Conservation (phyloP, 2,113 vertebrate genomes). For the Astur gentilis region DNA sequence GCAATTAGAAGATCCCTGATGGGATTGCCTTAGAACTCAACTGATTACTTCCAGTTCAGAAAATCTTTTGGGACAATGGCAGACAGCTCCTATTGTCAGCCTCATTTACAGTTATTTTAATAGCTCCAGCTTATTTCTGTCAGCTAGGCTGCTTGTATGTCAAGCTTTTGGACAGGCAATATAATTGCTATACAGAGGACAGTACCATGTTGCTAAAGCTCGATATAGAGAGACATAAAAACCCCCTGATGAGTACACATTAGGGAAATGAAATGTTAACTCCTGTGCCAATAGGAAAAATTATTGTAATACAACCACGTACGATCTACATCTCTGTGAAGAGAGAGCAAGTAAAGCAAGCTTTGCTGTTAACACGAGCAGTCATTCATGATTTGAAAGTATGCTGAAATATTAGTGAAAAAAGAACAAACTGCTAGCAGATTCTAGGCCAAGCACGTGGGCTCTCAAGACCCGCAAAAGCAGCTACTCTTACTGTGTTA, state of each 20-base stretch:
- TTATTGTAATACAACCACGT: conserved; percentile 10
- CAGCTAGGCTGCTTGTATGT: conserved; percentile 34
- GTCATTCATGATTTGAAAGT: neutral
- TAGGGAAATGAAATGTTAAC: conserved; percentile 36
- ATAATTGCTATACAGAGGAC: conserved; percentile 45
- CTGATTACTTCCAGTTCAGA: conserved; percentile 82
- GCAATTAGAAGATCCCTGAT: conserved; percentile 68
- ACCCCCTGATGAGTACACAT: conserved; percentile 5
- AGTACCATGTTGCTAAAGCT: neutral
- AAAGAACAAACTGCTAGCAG: neutral
- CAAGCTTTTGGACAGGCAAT: conserved; percentile 35
- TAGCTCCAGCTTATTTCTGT: conserved; percentile 69
- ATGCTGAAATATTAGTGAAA: neutral
- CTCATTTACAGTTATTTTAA: conserved; percentile 74
- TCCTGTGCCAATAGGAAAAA: conserved; percentile 1
- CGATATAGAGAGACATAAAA: neutral
- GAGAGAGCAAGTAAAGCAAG: neutral
- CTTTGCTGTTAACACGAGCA: neutral
- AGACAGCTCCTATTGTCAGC: conserved; percentile 77
- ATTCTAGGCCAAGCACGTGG: neutral
- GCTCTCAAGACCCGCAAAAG: neutral
- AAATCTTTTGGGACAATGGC: conserved; percentile 79
- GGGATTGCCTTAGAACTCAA: conserved; percentile 63
- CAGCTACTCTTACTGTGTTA: neutral
- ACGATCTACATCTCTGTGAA: neutral